Evolutionary conservation across 2,113 vertebrate genomes (phyloP).

Genomic region (Anhinga rufa): DNA sequence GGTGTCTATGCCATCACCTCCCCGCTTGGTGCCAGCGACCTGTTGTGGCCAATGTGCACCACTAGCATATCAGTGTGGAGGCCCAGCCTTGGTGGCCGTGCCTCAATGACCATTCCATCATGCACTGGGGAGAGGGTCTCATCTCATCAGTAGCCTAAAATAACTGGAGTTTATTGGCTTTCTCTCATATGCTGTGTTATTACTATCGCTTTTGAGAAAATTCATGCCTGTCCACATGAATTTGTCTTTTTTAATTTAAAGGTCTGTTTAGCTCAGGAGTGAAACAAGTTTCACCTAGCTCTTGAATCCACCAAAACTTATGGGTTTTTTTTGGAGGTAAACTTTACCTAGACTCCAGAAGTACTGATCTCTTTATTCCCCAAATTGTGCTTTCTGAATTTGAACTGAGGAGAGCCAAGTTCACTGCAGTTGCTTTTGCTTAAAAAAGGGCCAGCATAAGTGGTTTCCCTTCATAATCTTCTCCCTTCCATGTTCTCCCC

Average conservation of each 20-base stretch:
- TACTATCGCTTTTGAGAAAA: neutral
- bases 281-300: neutral
- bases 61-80: fast-evolving
- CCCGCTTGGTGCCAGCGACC: fast-evolving
- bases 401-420: neutral
- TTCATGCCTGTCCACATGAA: neutral
- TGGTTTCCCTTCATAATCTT: neutral
- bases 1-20: neutral
- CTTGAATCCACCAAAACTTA: neutral
- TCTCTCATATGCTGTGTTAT: neutral
- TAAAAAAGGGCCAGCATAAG: neutral
- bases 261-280: neutral
- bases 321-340: neutral
- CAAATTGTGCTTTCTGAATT: neutral
- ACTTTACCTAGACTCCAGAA: neutral
- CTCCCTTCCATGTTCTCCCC: neutral
- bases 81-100: neutral
- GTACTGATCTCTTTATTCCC: neutral
- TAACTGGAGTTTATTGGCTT: neutral
- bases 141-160: neutral
- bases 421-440: neutral
- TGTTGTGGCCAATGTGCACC: neutral
- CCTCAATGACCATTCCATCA: neutral
- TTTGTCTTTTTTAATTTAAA: neutral
- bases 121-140: neutral